A percentile compares a stretch with the other conserved stretches of the same genome.
Conservation (phyloP, 64 coral and sea anemone species). For the Anthopleura sola region DNA sequence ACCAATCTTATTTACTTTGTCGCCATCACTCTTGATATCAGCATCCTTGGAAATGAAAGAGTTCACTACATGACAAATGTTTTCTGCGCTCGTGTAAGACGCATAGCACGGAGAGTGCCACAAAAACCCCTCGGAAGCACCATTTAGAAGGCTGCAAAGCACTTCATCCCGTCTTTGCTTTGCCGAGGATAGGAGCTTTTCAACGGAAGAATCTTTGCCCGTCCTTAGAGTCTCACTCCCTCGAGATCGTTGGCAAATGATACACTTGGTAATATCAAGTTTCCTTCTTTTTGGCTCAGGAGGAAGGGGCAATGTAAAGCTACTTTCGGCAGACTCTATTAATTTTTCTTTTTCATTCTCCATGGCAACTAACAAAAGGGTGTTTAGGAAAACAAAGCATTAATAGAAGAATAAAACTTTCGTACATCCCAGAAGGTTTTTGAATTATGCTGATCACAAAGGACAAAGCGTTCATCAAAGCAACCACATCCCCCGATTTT, state of each 20-base stretch:
- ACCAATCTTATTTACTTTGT: not conserved
- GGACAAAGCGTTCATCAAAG: not conserved
- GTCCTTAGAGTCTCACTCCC: constrained; percentile 15
- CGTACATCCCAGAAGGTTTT: not conserved
- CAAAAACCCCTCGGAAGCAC: constrained; percentile 12
- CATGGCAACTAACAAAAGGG: constrained; percentile 2
- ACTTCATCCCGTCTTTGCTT: constrained; percentile 16
- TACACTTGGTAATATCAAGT: constrained; percentile 22
- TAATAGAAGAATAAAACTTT: not conserved
- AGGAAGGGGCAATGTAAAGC: constrained; percentile 20
- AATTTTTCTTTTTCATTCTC: not conserved
- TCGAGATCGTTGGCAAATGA: constrained; percentile 31
- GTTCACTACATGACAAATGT: constrained; percentile 7
- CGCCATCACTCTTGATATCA: not conserved
- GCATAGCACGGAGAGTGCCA: constrained; percentile 63
- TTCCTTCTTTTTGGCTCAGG: constrained; percentile 43
- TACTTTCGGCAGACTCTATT: not conserved
- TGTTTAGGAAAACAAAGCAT: not conserved
- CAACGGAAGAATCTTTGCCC: constrained; percentile 17
- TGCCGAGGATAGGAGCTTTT: constrained; percentile 29
- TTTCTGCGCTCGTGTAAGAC: constrained; percentile 48
- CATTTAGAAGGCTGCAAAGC: not conserved
- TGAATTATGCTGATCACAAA: too few species aligned
- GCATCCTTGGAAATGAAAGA: not conserved
- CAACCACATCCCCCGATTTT: not conserved